Conservation (phyloP, 2,888 invertebrate species). For the Neoascia interrupta region DNA sequence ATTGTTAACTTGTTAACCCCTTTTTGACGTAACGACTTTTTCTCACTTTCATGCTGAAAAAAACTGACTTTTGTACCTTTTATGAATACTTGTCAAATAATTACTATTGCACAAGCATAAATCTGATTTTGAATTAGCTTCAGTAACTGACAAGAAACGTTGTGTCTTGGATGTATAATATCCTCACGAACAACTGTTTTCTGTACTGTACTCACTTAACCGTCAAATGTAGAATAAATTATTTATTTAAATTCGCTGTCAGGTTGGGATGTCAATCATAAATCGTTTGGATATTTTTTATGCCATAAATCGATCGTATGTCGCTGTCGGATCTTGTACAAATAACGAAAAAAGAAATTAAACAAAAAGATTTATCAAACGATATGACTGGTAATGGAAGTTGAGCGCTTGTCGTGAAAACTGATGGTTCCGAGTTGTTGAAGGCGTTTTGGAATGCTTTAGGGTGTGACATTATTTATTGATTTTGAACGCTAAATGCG, state of each 20-base stretch:
- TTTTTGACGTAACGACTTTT: too few species aligned
- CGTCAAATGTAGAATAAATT: conserved; percentile 51
- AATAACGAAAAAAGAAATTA: conserved; percentile 43
- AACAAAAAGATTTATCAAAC: conserved; percentile 33
- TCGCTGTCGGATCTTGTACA: neutral
- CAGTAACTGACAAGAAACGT: neutral
- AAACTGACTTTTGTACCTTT: too few species aligned
- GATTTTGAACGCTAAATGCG: conserved; percentile 45
- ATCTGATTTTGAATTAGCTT: conserved; percentile 28
- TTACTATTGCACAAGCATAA: too few species aligned
- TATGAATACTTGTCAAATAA: too few species aligned
- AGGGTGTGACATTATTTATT: conserved; percentile 13
- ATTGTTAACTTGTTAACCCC: too few species aligned
- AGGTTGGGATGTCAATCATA: conserved; percentile 41
- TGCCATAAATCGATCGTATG: conserved; percentile 12
- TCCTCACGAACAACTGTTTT: neutral
- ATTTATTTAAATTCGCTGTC: conserved; percentile 46
- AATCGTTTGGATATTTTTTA: conserved; percentile 16
- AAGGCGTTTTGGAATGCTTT: conserved; percentile 51
- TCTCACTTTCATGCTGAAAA: too few species aligned
- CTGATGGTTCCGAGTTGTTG: conserved; percentile 10
- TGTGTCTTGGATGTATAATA: neutral
- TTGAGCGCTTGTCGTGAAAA: conserved; percentile 46
- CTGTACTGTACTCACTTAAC: conserved; percentile 8
- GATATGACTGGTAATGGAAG: conserved; percentile 36